Base-by-base conservation (phyloP, 2,888 invertebrate genomes). In the Drosophila robusta region DNA sequence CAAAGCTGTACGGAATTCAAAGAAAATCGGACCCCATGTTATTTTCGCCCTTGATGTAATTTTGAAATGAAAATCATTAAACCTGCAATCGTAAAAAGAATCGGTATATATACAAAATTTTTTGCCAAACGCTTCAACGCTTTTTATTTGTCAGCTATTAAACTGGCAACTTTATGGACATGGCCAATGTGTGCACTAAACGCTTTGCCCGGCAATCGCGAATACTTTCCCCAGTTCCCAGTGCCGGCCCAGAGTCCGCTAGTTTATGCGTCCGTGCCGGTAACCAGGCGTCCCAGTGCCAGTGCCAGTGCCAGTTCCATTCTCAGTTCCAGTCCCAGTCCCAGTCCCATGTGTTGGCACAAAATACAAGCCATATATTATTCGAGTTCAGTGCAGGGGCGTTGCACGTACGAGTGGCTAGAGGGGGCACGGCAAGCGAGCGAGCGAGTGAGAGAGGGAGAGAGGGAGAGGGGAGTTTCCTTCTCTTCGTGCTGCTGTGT, bases 141-240 rank as follows among this genome's bases (percentile, higher is more conserved):
- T 52, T 75, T 73, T 75, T 70, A 65, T 75, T 73, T 47, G 70
- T 54, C 57, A 42, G 75, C 70, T 75, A 60, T 82, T 80, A 76
- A 82, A 50, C 62, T 62, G 54, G 51, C 46, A 80, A 72, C 65
- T 81, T 80, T 82, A 81, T 85, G 76, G 76, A 65, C 65, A 61
- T 52, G 66, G 49, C 56, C 80, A 76, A 64, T 74, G 77, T 75
- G 80, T 63, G 77, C 64, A 74, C 77, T 76, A 81, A 85, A 85
- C 74, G 82, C 60, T 79, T 71, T 74, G 47, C 57, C 65, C 63
- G 60, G 68, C 68, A 76, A 76, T 72, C 50, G 62, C 80, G 68
- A 74, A 68, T 74, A 51, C 63, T 72, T 75, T 58, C 60, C 54
- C 54, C 61, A 50, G 70, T 68, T 75, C 56, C 68, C 42, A 73